Base-by-base conservation (phyloP, 2,113 vertebrate genomes). In the Pardalotus punctatus region DNA sequence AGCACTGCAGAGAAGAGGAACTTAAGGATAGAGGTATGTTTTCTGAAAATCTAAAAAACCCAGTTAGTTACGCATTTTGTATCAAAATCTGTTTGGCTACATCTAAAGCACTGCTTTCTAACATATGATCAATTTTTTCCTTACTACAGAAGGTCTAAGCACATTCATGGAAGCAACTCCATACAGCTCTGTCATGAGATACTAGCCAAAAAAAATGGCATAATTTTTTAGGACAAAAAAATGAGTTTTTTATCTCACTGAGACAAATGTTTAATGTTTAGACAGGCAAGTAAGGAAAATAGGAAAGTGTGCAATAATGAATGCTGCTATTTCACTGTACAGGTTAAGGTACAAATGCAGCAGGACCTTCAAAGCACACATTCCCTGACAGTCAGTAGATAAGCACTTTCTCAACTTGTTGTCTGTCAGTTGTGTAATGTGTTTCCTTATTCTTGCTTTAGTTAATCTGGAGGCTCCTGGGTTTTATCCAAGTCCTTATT, bases 341-440 rank as follows among this genome's bases (percentile, higher is more conserved):
- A 47, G 23, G 27, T 79, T 76, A 69, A 65, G 40, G 53, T 29
- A 79, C 29, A 87, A 64, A 48, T 12, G 14, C 53, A 72, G 15
- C 19, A 67, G n/a, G 28, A 69, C 48, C 45, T 51, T 61, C 70
- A 82, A n/a, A 82, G 23, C 22, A 27, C 2, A 0, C 36, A 33
- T 53, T 81, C 40, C 31, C 66, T 65, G 53, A 65, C 70, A 77
- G 47, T 71, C 47, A 78, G 50, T 43, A 56, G 43, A 51, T 60
- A 91, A 94, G 33, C 40, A 27, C 54, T 80, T 90, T 93, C 82
- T 80, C 50, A 80, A 28, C 82, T 94, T 94, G 21, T 72, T 88
- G 38, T 87, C 85, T 94, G 90, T 85, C 92, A 72, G 11, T 45
- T 77, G 57, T 80, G 57, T 36, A 72, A 57, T 38, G 53, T 72